These are phyloP conservation scores for Calliopum simillimum DNA, from an alignment of 2,888 invertebrate genomes.

Conservation along the genomic window DNA sequence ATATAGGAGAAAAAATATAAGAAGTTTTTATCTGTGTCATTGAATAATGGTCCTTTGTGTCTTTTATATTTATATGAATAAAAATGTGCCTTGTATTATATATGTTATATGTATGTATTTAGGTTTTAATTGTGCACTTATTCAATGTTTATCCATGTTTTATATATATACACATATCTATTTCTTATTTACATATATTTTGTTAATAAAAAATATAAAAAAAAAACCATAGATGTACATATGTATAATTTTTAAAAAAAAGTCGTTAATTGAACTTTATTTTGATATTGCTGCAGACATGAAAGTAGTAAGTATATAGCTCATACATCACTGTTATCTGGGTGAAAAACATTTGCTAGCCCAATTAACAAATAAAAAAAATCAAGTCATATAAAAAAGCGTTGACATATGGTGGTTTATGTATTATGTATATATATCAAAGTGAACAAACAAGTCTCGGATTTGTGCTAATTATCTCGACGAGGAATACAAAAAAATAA, in stretches of 20 bases:
- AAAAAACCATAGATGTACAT: too few species aligned
- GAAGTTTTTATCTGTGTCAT: background rate
- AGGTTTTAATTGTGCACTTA: slow-evolving; percentile 26
- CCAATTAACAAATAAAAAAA: background rate
- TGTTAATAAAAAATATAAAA: slow-evolving; percentile 1
- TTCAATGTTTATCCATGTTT: slow-evolving; percentile 13
- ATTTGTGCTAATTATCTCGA: too few species aligned
- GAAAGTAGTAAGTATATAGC: background rate
- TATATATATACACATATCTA: too few species aligned
- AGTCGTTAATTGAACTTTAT: background rate
- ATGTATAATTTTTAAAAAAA: slow-evolving; percentile 1
- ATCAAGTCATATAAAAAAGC: background rate
- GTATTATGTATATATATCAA: too few species aligned
- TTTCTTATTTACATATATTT: slow-evolving; percentile 20
- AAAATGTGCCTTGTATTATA: slow-evolving; percentile 42
- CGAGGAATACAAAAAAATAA: too few species aligned
- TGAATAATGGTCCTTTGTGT: background rate
- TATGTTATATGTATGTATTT: slow-evolving; percentile 21
- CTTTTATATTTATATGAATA: slow-evolving; percentile 9
- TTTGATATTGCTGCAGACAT: background rate
- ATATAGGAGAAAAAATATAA: background rate
- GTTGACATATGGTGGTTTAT: background rate
- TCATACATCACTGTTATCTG: background rate
- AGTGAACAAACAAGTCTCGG: background rate
- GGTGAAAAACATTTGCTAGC: background rate